Base-by-base conservation (phyloP, 23 tunicate genomes). In the Clavelina lepadiformis region DNA sequence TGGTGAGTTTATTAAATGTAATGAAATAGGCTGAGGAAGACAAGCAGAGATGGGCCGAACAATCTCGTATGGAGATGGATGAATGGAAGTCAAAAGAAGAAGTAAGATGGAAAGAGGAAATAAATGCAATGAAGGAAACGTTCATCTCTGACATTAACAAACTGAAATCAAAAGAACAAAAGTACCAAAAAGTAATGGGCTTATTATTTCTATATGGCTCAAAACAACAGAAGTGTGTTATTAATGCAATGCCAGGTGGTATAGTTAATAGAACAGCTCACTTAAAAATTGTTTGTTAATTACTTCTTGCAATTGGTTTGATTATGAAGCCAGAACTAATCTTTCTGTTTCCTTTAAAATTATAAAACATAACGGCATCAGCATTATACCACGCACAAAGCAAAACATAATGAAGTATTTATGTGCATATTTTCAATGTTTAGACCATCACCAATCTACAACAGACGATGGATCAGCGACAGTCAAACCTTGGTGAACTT, bases 401-500 rank as follows among this genome's bases (percentile, higher is more conserved):
- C n/a, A n/a, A n/a, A n/a, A n/a, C n/a, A n/a, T n/a, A n/a, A n/a
- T n/a, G n/a, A n/a, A n/a, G n/a, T n/a, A n/a, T n/a, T n/a, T n/a
- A n/a, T n/a, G n/a, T n/a, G n/a, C n/a, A n/a, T n/a, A n/a, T n/a
- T n/a, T n/a, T n/a, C n/a, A n/a, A 4, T 29, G 18, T 59, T 24
- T 11, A 89, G 89, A 81, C 72, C 35, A 89, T 89, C 25, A 71
- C 59, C 0, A 58, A 51, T 31, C 89, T 89, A 31, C 69, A 89
- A 67, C 28, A 53, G 51, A 89, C 84, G 44, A 70, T 81, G 83
- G 83, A 80, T 26, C 35, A 47, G 31, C 68, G 82, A 6, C 88
- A 82, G 26, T 81, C 97, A 2, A 89, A 89, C 68, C 89, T 89
- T 33, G 97, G 97, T 11, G 89, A 76, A 18, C 66, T 89, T 46